Percentiles rank a stretch among this genome's conserved stretches.
Conservation (phyloP, 2,113 vertebrate genomes). For the Telmatochromis sp. region DNA sequence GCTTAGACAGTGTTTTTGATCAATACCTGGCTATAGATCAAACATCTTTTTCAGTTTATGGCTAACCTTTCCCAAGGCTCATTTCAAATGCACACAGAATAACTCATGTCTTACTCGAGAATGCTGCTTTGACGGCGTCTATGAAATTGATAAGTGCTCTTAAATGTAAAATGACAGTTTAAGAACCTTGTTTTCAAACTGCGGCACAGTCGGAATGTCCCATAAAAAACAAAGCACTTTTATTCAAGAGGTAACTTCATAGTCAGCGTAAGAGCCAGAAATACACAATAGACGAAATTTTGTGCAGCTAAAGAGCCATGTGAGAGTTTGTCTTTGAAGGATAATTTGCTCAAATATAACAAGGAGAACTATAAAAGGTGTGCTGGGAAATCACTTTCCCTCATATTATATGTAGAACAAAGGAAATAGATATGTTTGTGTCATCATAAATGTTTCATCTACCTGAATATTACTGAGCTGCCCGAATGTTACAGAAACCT, state of each 20-base stretch:
- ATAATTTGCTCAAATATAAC: constrained; percentile 15
- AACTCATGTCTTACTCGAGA: constrained; percentile 44
- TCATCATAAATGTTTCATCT: neutral
- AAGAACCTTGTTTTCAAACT: constrained; percentile 58
- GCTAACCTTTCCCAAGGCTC: constrained; percentile 48
- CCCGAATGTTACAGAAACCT: neutral
- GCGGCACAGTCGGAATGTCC: constrained; percentile 22
- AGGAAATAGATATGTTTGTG: neutral
- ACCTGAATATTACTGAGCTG: neutral
- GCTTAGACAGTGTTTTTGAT: constrained; percentile 60
- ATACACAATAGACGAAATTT: neutral
- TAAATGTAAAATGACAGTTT: constrained; percentile 70
- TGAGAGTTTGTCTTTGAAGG: neutral
- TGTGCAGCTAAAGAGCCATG: neutral
- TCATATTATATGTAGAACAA: neutral
- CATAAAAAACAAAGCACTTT: constrained; percentile 50
- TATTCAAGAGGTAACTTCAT: constrained; percentile 22
- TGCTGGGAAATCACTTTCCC: neutral
- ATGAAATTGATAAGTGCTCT: constrained; percentile 64
- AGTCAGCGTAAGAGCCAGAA: neutral
- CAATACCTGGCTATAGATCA: constrained; percentile 67
- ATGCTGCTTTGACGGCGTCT: constrained; percentile 46
- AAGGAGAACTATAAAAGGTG: neutral
- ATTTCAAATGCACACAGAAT: constrained; percentile 40
- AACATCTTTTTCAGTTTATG: constrained; percentile 61